phyloP scores from a whole-genome alignment of 2,797 vertebrate species.

The Diplodus sargus region DNA sequence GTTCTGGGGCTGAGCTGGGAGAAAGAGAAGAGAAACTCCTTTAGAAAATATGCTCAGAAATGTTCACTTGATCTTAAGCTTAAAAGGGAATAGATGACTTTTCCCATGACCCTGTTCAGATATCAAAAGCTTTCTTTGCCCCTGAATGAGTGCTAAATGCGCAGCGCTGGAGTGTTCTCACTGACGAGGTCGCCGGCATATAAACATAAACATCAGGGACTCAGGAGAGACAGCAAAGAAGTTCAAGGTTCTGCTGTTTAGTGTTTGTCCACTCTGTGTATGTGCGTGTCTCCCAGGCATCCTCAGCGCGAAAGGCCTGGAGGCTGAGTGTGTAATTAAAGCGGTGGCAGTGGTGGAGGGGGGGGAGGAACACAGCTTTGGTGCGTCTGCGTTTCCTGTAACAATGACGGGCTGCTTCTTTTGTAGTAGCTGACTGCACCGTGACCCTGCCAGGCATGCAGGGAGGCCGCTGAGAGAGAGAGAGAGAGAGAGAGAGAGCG shows the following conservation, averaged over 20 bases:
- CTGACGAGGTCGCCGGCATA: constrained; percentile 19
- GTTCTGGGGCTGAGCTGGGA: constrained; percentile 35
- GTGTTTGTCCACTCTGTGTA: constrained; percentile 31
- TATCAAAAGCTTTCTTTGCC: constrained; percentile 53
- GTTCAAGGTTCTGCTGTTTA: constrained; percentile 30
- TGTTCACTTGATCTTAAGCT: constrained; percentile 52
- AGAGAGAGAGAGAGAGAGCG: too few relatives aligned
- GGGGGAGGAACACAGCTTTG: constrained; percentile 31
- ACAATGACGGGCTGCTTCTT: constrained; percentile 76
- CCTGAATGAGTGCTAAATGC: constrained; percentile 17
- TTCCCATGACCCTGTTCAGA: constrained; percentile 56
- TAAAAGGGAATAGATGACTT: constrained; percentile 51
- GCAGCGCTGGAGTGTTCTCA: not conserved
- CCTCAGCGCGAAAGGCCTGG: constrained; percentile 29
- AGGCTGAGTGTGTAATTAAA: constrained; percentile 73
- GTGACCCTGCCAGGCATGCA: constrained; percentile 78
- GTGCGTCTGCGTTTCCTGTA: constrained; percentile 78
- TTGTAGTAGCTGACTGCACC: constrained; percentile 80
- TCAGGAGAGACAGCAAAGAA: not conserved
- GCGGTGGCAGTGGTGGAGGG: not conserved
- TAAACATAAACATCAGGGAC: constrained; percentile 51
- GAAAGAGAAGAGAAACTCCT: constrained; percentile 20
- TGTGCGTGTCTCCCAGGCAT: constrained; percentile 38
- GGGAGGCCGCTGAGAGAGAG: constrained; percentile 61
- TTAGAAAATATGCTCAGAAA: constrained; percentile 5